Evolutionary conservation across 1,140 invertebrate genomes (phyloP).

Genomic region (Hycleus cichorii): DNA sequence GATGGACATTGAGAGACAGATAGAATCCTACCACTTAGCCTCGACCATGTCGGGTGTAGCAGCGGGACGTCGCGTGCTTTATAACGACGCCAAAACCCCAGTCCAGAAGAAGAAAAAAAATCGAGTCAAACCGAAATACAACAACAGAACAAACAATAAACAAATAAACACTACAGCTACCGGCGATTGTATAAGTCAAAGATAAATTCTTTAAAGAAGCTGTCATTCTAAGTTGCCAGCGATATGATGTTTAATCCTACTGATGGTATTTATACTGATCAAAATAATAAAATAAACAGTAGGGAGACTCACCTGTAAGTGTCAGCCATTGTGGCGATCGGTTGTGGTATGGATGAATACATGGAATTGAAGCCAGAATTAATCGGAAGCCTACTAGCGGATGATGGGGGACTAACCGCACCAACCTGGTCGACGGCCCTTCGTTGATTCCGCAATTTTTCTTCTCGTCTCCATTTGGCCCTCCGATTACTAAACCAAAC

Average conservation of each 20-base stretch:
- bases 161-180: too few species aligned
- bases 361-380: slow-evolving; percentile 76
- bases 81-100: background rate
- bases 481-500: slow-evolving; percentile 98
- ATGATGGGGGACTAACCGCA: slow-evolving; percentile 47
- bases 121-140: too few species aligned
- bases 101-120: too few species aligned
- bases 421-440: slow-evolving; percentile 50
- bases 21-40: slow-evolving; percentile 21
- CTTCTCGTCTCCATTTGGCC: slow-evolving; percentile 97
- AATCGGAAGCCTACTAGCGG: slow-evolving; percentile 53
- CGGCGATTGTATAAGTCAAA: too few species aligned
- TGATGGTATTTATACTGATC: background rate
- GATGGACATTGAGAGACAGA: background rate
- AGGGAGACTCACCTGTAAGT: slow-evolving; percentile 60
- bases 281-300: slow-evolving; percentile 1
- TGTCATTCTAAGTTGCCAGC: too few species aligned
- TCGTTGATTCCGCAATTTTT: slow-evolving; percentile 88
- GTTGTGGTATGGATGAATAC: slow-evolving; percentile 78
- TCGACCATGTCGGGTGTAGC: background rate
- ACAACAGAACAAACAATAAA: too few species aligned
- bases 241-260: too few species aligned
- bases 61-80: slow-evolving; percentile 8
- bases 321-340: slow-evolving; percentile 74
- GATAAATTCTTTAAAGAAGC: too few species aligned